Evolutionary conservation across 2,797 vertebrate species (phyloP), one percentile per base, ranked within the genome.

Genomic region (Urophycis tenuis): DNA sequence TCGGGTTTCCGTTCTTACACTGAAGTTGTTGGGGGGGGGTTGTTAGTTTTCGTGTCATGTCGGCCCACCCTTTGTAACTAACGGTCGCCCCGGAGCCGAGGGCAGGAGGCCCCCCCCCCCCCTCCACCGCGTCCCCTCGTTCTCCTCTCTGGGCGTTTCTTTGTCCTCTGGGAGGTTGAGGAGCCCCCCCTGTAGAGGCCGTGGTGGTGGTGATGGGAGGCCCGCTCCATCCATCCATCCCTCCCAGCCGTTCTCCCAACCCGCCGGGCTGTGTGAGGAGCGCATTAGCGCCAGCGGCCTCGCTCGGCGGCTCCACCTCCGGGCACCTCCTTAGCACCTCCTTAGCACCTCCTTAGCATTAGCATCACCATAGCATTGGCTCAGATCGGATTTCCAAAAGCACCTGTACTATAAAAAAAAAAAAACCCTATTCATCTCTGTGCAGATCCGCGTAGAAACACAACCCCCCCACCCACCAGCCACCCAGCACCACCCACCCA

Each of bases 391-490:
- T 73, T 81, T 74, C 84, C 69, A 73, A 70, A 81, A 87, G 82
- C 84, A 91, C 81, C 87, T 84, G 81, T 78, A 82, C 84, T 88
- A 85, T 89, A 67, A 64, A 29, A 67, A 67, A n/a, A 6, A 60
- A 60, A 60, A 49, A 60, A 60, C 89, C 77, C 87, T 83, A 87
- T 87, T 88, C 85, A 87, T 80, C 81, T 25, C 75, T 85, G 74
- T 60, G 79, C 81, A 83, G 79, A 85, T 90, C 83, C 84, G 83
- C 84, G 83, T 78, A 80, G 84, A 75, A 86, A 83, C 75, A 87
- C 89, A 92, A 90, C 89, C 87, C 87, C 82, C 83, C 69, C 69
- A 19, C 31, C 22, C 32, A n/a, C n/a, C n/a, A n/a, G n/a, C n/a
- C n/a, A n/a, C n/a, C n/a, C n/a, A n/a, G n/a, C n/a, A n/a, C n/a